These are phyloP conservation scores for Psittacula derbiana DNA, from an alignment of 2,797 vertebrate genomes.

Conservation along the genomic window DNA sequence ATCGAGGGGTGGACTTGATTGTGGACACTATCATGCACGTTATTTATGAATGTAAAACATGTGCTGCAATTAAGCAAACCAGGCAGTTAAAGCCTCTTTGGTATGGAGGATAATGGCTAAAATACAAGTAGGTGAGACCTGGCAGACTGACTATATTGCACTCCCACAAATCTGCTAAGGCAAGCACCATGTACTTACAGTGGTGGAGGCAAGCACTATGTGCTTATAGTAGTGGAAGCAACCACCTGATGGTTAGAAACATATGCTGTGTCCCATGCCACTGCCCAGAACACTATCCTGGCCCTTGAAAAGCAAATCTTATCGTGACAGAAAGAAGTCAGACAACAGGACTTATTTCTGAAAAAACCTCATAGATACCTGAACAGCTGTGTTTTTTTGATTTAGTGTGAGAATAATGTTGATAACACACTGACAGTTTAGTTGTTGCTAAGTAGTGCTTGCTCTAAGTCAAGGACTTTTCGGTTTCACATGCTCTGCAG, in stretches of 20 bases:
- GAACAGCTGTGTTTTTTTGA: not conserved
- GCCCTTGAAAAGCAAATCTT: not conserved
- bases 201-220: not conserved
- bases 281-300: not conserved
- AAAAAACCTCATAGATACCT: not conserved
- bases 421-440: not conserved
- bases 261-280: not conserved
- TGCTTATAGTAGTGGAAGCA: not conserved
- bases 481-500: not conserved
- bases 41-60: not conserved
- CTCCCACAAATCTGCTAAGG: not conserved
- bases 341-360: not conserved
- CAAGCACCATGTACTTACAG: not conserved
- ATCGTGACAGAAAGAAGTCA: not conserved
- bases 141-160: not conserved
- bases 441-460: not conserved
- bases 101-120: not conserved
- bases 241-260: not conserved
- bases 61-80: not conserved
- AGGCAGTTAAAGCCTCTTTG: not conserved
- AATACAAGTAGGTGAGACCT: not conserved
- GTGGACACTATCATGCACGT: not conserved
- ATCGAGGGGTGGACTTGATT: not conserved
- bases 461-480: not conserved
- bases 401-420: not conserved